Percentiles rank a stretch among this genome's conserved stretches.
phyloP scores from a whole-genome alignment of 2,888 invertebrate species.

The Thyatira batis region DNA sequence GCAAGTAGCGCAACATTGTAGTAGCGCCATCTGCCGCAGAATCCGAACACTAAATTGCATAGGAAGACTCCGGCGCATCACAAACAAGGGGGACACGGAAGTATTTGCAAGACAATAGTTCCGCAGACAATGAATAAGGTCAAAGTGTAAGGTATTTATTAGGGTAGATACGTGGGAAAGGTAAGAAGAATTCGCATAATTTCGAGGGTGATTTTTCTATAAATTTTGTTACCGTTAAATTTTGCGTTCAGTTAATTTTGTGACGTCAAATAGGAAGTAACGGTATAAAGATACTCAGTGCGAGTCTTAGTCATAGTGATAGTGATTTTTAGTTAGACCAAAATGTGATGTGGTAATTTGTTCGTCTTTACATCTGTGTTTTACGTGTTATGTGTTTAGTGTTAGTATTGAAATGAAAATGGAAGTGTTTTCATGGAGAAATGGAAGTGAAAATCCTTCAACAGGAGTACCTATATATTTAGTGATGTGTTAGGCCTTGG shows the following conservation, averaged over 20 bases:
- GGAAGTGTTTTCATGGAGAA: too few species aligned
- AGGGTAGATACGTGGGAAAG: conserved; percentile 61
- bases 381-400: too few species aligned
- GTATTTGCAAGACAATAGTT: conserved; percentile 66
- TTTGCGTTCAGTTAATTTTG: conserved; percentile 63
- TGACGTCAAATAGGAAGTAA: conserved; percentile 69
- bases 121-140: conserved; percentile 66
- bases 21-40: conserved; percentile 56
- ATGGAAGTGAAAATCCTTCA: too few species aligned
- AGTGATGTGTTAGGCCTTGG: too few species aligned
- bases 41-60: conserved; percentile 36
- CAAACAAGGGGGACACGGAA: conserved; percentile 59
- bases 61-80: conserved; percentile 34
- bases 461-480: too few species aligned
- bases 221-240: conserved; percentile 55
- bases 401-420: too few species aligned
- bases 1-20: too few species aligned
- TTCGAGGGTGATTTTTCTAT: conserved; percentile 66
- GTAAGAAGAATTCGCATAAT: conserved; percentile 36
- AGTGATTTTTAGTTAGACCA: background rate
- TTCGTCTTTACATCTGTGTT: background rate
- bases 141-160: conserved; percentile 55
- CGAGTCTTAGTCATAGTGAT: conserved; percentile 5
- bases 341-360: background rate
- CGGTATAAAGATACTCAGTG: conserved; percentile 25